Percentiles rank a stretch among this genome's conserved stretches.
phyloP scores from a whole-genome alignment of 2,797 vertebrate genomes.

The Siniperca obscura region DNA sequence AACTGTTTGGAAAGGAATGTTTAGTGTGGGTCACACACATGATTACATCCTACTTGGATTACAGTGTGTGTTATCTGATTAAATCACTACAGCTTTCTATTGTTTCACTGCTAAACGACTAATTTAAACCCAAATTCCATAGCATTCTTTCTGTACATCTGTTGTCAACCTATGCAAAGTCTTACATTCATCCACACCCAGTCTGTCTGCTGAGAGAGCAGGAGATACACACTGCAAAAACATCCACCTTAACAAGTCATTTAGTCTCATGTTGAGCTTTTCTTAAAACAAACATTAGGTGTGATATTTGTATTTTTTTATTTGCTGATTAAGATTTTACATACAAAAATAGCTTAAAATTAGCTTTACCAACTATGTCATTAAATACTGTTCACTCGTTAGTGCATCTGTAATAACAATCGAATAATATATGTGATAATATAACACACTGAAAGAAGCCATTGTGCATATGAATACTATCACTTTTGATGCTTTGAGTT shows the following conservation, averaged over 20 bases:
- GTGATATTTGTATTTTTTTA: constrained; percentile 12
- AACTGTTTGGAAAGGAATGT: constrained; percentile 56
- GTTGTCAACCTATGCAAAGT: constrained; percentile 37
- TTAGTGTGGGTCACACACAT: constrained; percentile 52
- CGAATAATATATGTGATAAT: too few species aligned
- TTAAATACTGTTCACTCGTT: neutral
- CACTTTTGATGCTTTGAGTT: neutral
- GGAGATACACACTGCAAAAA: constrained; percentile 9
- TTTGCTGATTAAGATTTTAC: neutral
- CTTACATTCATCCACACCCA: constrained; percentile 1
- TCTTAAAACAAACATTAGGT: neutral
- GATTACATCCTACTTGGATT: constrained; percentile 64
- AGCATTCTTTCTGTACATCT: constrained; percentile 49
- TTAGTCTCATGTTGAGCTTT: constrained; percentile 28
- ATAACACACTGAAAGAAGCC: neutral
- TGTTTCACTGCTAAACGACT: constrained; percentile 67
- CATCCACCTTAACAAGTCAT: constrained; percentile 15
- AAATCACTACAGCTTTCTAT: constrained; percentile 52
- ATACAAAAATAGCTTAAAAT: neutral
- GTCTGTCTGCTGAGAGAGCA: constrained; percentile 34
- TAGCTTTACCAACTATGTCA: neutral
- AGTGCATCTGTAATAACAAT: neutral
- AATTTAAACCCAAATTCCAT: constrained; percentile 51
- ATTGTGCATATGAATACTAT: neutral
- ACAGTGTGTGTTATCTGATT: constrained; percentile 63